These are phyloP conservation scores for Rhogogaster chlorosoma DNA, from an alignment of 2,888 invertebrate species.

Conservation along the genomic window DNA sequence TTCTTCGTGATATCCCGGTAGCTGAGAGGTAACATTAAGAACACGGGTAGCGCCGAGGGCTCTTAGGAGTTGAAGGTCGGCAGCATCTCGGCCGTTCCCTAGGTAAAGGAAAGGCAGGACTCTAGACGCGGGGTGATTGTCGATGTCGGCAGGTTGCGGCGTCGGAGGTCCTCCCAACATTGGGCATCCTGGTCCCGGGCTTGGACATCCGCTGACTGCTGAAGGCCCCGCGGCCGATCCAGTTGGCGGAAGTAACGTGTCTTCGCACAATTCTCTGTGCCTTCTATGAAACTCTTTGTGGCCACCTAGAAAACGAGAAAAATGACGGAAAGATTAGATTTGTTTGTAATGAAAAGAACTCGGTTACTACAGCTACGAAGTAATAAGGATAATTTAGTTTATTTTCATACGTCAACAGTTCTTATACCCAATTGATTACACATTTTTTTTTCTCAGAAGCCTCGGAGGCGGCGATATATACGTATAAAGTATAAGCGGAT, in stretches of 20 bases:
- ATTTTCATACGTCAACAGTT: background rate
- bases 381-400: background rate
- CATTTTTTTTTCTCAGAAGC: background rate
- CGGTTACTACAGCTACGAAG: background rate
- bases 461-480: background rate
- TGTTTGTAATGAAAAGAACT: background rate
- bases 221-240: constrained; percentile 68
- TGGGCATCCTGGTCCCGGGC: constrained; percentile 74
- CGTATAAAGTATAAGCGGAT: background rate
- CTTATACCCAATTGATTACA: background rate
- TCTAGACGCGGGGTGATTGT: constrained; percentile 88
- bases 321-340: constrained; percentile 31
- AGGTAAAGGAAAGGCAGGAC: constrained; percentile 90
- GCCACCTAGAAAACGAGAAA: constrained; percentile 80
- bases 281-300: constrained; percentile 86
- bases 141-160: constrained; percentile 81
- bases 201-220: constrained; percentile 78
- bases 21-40: constrained; percentile 89
- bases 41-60: constrained; percentile 87
- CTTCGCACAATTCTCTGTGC: constrained; percentile 87
- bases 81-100: constrained; percentile 90
- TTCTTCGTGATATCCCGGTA: constrained; percentile 85
- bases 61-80: constrained; percentile 84
- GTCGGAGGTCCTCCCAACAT: constrained; percentile 70
- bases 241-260: constrained; percentile 80